phyloP scores from a whole-genome alignment of 1,140 invertebrate genomes.

The Galendromus occidentalis region DNA sequence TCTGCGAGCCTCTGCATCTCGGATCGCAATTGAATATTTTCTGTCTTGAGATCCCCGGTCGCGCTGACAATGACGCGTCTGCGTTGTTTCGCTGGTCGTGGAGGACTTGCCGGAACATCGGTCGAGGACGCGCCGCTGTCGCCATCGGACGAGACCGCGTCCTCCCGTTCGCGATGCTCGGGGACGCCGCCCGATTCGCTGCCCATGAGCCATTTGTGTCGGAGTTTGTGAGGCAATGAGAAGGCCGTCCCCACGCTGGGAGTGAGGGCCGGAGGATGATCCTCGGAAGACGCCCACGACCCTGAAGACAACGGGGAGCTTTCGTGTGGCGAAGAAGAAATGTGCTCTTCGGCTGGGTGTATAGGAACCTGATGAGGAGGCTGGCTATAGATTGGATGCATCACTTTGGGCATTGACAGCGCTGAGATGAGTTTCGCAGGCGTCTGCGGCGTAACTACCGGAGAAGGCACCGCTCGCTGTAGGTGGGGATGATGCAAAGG shows the following conservation, averaged over 20 bases:
- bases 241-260: slow-evolving; percentile 12
- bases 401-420: slow-evolving; percentile 15
- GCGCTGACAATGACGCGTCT: slow-evolving; percentile 17
- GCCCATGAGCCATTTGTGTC: slow-evolving; percentile 63
- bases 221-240: slow-evolving; percentile 60
- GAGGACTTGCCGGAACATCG: slow-evolving; percentile 7
- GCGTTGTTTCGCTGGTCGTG: slow-evolving; percentile 21
- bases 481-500: slow-evolving; percentile 32
- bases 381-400: slow-evolving; percentile 30
- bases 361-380: slow-evolving; percentile 25
- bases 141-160: slow-evolving; percentile 23
- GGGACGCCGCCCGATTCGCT: slow-evolving; percentile 38
- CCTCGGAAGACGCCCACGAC: slow-evolving; percentile 19
- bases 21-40: slow-evolving; percentile 50
- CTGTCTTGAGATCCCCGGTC: slow-evolving; percentile 32
- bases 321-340: background rate
- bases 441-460: slow-evolving; percentile 2
- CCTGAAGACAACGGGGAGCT: slow-evolving; percentile 20
- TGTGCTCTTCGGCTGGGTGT: background rate
- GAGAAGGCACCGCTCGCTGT: background rate
- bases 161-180: slow-evolving; percentile 16
- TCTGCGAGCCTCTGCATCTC: slow-evolving; percentile 66
- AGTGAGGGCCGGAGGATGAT: slow-evolving; percentile 15
- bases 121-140: slow-evolving; percentile 16
- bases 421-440: slow-evolving; percentile 12